These are phyloP conservation scores for Arvicanthis niloticus DNA, from an alignment of 2,113 vertebrate species.

Conservation along the genomic window DNA sequence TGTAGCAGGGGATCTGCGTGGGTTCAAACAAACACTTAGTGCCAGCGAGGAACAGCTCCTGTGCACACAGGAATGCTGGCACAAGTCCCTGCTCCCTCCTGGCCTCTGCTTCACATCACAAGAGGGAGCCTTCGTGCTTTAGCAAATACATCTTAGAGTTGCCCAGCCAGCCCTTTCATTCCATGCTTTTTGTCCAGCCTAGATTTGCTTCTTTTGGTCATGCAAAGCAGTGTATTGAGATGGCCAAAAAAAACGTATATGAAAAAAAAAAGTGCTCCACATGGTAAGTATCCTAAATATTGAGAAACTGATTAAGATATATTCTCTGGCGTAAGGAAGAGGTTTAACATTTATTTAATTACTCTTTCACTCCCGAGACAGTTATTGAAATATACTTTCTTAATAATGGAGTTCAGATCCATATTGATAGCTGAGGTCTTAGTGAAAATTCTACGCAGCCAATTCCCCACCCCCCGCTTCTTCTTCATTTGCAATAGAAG, in stretches of 20 bases:
- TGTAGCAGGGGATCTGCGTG: not conserved
- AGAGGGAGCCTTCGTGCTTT: constrained; percentile 79
- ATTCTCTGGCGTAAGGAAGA: not conserved
- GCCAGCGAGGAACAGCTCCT: not conserved
- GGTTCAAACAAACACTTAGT: constrained; percentile 46
- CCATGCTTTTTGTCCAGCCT: constrained; percentile 39
- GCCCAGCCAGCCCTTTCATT: constrained; percentile 10
- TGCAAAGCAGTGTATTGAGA: not conserved
- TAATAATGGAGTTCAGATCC: constrained; percentile 4
- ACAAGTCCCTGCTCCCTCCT: not conserved
- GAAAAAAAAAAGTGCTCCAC: not conserved
- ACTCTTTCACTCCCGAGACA: not conserved
- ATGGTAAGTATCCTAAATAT: not conserved
- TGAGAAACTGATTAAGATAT: not conserved
- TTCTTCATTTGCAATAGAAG: not conserved
- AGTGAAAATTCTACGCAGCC: constrained; percentile 13
- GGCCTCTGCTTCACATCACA: constrained; percentile 44
- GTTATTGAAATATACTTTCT: not conserved
- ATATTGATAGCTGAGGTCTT: constrained; percentile 12
- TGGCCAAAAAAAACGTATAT: not conserved
- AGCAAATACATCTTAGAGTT: constrained; percentile 35
- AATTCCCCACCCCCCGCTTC: not conserved
- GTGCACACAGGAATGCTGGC: not conserved
- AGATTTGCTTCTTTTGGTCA: constrained; percentile 62
- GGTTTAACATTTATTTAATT: constrained; percentile 40